A percentile compares a stretch with the other conserved stretches of the same genome.
phyloP scores from a whole-genome alignment of 2,113 vertebrate species.

The Alethe diademata region DNA sequence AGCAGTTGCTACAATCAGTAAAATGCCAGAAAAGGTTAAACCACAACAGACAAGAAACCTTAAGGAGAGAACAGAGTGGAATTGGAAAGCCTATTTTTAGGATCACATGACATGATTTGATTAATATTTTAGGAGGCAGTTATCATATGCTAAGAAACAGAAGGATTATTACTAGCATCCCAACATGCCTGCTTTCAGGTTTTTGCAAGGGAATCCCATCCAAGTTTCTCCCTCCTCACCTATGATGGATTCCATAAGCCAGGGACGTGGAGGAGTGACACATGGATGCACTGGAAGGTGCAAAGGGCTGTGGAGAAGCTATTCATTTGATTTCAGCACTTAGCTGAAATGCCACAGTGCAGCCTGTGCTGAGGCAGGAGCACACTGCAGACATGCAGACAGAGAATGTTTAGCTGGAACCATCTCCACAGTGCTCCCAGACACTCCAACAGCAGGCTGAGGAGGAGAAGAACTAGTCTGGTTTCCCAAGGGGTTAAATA shows the following conservation, averaged over 20 bases:
- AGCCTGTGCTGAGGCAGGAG: neutral
- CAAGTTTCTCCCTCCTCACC: neutral
- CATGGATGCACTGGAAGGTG: neutral
- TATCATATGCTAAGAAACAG: constrained; percentile 56
- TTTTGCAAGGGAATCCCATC: neutral
- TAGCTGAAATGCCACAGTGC: neutral
- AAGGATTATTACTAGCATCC: constrained; percentile 30
- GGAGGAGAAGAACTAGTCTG: neutral
- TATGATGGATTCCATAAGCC: neutral
- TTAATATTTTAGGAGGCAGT: constrained; percentile 72
- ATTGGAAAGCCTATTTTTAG: constrained; percentile 67
- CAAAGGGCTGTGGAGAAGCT: neutral
- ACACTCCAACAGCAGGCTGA: neutral
- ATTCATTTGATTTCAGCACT: neutral
- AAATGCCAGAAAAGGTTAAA: constrained; percentile 76
- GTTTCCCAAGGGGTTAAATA: neutral
- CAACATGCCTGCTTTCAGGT: neutral
- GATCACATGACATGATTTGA: constrained; percentile 59
- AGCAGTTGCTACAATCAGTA: constrained; percentile 60
- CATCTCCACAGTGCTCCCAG: neutral
- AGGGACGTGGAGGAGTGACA: neutral
- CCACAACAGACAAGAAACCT: constrained; percentile 46
- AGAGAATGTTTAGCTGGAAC: neutral
- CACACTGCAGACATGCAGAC: neutral
- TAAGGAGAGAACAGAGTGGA: constrained; percentile 38